Evolutionary conservation across 2,888 invertebrate species (phyloP).

Genomic region (Ametastegia equiseti): DNA sequence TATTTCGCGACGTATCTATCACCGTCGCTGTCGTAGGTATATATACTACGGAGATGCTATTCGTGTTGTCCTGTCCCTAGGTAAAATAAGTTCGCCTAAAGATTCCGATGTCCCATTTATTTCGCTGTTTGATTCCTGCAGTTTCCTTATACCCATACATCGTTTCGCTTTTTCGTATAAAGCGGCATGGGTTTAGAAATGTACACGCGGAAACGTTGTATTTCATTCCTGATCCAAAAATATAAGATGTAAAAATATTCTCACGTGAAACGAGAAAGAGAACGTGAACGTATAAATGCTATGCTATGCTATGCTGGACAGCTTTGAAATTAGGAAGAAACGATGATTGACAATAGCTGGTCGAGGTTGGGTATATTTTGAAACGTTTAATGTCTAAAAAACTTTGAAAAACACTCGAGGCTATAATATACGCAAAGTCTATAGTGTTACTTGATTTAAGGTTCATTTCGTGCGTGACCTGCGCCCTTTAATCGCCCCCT

Average conservation of each 20-base stretch:
- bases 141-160: no score
- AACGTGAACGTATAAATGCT: no score
- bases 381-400: not conserved
- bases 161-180: no score
- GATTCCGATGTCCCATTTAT: not conserved
- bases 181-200: not conserved
- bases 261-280: not conserved
- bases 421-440: not conserved
- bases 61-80: no score
- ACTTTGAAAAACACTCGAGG: not conserved
- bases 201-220: not conserved
- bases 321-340: not conserved
- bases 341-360: not conserved
- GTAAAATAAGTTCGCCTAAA: not conserved
- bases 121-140: not conserved
- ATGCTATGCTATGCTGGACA: no score
- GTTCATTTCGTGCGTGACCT: slow-evolving; percentile 39
- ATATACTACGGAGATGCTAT: no score
- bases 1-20: not conserved
- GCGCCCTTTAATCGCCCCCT: slow-evolving; percentile 40
- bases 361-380: not conserved
- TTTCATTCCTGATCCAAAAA: not conserved
- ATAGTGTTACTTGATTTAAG: slow-evolving; percentile 29
- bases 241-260: not conserved
- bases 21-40: not conserved